Conservation (phyloP, 2,113 vertebrate genomes). For the Hystrix cristata region DNA sequence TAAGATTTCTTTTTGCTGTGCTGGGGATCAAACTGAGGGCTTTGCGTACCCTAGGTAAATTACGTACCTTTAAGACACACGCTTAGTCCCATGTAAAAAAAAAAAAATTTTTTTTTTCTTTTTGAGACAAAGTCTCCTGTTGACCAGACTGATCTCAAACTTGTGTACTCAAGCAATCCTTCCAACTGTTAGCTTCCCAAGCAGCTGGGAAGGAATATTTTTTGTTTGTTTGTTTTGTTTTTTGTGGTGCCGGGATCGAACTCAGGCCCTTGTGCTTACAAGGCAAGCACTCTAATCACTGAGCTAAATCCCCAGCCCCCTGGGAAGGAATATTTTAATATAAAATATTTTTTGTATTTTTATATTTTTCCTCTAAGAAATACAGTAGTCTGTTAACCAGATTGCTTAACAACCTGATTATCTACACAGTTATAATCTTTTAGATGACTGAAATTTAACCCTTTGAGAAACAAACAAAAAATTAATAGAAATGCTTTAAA, state of each 20-base stretch:
- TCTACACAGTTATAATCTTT: background rate
- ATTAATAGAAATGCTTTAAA: background rate
- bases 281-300: no score
- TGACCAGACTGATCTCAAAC: background rate
- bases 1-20: background rate
- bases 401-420: background rate
- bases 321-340: background rate
- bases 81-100: background rate
- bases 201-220: background rate
- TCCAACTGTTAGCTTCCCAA: background rate
- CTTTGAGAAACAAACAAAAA: background rate
- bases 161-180: background rate
- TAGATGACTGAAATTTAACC: background rate
- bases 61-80: background rate
- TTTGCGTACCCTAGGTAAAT: background rate
- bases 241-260: no score
- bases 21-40: background rate
- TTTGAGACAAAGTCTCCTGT: background rate
- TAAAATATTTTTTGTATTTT: background rate
- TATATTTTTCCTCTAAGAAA: background rate
- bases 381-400: background rate
- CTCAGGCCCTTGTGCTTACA: no score
- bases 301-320: no score
- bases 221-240: background rate
- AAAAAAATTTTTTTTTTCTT: background rate